These are phyloP conservation scores for Fopius arisanus DNA, from an alignment of 1,140 invertebrate genomes.

Conservation along the genomic window DNA sequence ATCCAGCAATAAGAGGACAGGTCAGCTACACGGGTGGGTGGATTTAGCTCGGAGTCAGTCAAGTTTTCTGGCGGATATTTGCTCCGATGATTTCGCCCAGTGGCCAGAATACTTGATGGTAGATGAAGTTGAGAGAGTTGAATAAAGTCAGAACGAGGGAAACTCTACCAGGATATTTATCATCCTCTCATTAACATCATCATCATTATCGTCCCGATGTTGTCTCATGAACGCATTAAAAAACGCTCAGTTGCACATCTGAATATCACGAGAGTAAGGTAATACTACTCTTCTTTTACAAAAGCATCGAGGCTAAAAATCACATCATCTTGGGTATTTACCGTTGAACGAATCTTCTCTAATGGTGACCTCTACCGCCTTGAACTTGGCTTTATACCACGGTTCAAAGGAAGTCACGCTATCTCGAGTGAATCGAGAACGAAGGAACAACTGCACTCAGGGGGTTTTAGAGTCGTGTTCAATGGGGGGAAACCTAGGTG, in stretches of 20 bases:
- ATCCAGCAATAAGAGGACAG: conserved; percentile 33
- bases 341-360: conserved; percentile 12
- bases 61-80: conserved; percentile 45
- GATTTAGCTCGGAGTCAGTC: conserved; percentile 37
- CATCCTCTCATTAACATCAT: conserved; percentile 1
- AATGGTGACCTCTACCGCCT: conserved; percentile 14
- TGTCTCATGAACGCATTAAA: conserved; percentile 6
- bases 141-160: not conserved
- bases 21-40: conserved; percentile 39
- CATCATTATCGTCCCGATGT: not conserved
- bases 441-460: conserved; percentile 12
- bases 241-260: conserved; percentile 6
- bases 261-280: not conserved
- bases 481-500: not conserved
- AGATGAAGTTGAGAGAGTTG: conserved; percentile 3
- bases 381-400: conserved; percentile 11
- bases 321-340: conserved; percentile 7
- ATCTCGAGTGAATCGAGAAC: conserved; percentile 11
- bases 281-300: not conserved
- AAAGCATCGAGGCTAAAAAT: not conserved
- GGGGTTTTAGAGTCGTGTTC: conserved; percentile 3
- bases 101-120: conserved; percentile 5
- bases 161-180: not conserved
- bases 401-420: conserved; percentile 12
- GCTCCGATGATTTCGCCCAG: conserved; percentile 40